Conservation (phyloP, 2,113 vertebrate species). For the Cariama cristata region DNA sequence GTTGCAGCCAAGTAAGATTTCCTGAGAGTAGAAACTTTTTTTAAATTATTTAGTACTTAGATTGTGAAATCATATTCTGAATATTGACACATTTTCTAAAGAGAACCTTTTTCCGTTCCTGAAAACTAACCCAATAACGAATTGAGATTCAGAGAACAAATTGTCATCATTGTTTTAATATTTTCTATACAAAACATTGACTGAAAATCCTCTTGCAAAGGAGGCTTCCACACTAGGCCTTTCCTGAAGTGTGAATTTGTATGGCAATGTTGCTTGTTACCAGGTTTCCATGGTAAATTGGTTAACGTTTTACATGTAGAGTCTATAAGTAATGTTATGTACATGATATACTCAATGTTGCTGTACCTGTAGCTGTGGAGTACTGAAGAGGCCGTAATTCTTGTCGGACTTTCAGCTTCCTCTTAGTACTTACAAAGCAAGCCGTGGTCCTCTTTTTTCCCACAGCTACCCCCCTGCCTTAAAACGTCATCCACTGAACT, state of each 20-base stretch:
- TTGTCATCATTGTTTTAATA: not conserved
- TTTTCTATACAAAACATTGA: constrained; percentile 37
- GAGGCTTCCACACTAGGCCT: constrained; percentile 27
- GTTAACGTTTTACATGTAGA: constrained; percentile 59
- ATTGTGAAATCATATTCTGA: constrained; percentile 13
- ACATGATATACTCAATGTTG: constrained; percentile 38
- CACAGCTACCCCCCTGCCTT: constrained; percentile 60
- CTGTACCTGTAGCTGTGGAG: constrained; percentile 59
- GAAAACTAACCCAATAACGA: constrained; percentile 36
- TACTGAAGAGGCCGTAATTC: constrained; percentile 41
- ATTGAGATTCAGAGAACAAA: constrained; percentile 39
- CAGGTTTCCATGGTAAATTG: constrained; percentile 39
- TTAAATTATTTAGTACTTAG: constrained; percentile 9
- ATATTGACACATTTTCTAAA: constrained; percentile 12
- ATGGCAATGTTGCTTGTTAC: constrained; percentile 49
- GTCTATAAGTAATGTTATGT: constrained; percentile 56
- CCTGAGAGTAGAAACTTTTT: not conserved
- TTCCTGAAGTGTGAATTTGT: constrained; percentile 45
- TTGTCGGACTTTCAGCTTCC: constrained; percentile 23
- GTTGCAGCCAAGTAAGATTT: not conserved
- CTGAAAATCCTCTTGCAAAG: constrained; percentile 42
- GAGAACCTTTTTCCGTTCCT: not conserved
- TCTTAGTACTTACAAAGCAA: constrained; percentile 27
- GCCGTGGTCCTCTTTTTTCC: constrained; percentile 48
- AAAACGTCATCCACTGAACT: constrained; percentile 36